Evolutionary conservation across 2,888 invertebrate species (phyloP).

Genomic region (Hypomecis atomaria): DNA sequence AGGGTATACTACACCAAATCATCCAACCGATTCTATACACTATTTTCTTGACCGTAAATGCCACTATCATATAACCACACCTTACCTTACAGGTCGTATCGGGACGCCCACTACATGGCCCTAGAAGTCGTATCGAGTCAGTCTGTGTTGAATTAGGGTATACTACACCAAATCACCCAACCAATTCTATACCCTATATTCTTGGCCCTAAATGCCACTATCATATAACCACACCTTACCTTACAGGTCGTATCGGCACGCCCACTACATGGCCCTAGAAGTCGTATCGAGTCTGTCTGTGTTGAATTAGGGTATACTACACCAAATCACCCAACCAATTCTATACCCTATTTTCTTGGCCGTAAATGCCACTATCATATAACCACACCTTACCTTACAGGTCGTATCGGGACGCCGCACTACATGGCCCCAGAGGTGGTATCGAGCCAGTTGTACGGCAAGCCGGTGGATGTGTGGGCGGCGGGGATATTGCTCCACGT

Average conservation of each 20-base stretch:
- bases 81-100: slow-evolving; percentile 88
- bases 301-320: no score
- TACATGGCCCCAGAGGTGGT: slow-evolving; percentile 99
- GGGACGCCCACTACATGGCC: slow-evolving; percentile 99
- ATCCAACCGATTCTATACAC: not conserved
- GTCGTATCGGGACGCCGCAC: slow-evolving; percentile 97
- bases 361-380: not conserved
- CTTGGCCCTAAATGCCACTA: not conserved
- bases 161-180: no score
- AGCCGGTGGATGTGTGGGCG: slow-evolving; percentile 99
- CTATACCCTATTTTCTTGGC: not conserved
- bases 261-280: slow-evolving; percentile 99
- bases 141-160: no score
- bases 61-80: not conserved
- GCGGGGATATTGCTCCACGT: slow-evolving; percentile 98
- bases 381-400: slow-evolving; percentile 71
- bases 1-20: no score
- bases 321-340: no score
- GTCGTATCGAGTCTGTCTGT: slow-evolving; percentile 95
- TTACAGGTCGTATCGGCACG: slow-evolving; percentile 95
- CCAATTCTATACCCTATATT: not conserved
- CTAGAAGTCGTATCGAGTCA: slow-evolving; percentile 97
- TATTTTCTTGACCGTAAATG: not conserved
- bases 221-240: not conserved
- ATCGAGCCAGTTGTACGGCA: slow-evolving; percentile 94